These are phyloP conservation scores for Osmerus eperlanus DNA, from an alignment of 2,113 vertebrate genomes.

Conservation along the genomic window DNA sequence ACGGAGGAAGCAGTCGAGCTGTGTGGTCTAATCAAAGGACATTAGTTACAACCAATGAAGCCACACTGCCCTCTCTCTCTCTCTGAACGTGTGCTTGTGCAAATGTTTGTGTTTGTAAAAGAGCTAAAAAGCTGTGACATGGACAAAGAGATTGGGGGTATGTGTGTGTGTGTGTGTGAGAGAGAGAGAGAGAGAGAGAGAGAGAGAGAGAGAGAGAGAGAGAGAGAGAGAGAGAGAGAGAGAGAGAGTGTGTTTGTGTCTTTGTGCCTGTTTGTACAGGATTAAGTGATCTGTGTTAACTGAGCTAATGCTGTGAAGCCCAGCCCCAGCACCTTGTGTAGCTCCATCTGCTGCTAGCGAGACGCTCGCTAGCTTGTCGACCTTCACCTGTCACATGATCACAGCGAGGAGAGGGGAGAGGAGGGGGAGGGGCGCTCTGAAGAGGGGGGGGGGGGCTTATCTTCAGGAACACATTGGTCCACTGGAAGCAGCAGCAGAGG, in stretches of 20 bases:
- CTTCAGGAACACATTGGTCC: slow-evolving; percentile 6
- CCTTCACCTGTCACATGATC: slow-evolving; percentile 5
- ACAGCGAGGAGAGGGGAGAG: neutral
- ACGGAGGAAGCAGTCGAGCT: no score
- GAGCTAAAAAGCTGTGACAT: neutral
- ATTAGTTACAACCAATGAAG: no score
- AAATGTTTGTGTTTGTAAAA: neutral
- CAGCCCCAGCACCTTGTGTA: neutral
- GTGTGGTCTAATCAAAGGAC: no score
- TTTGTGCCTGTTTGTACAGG: neutral
- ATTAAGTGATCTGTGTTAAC: slow-evolving; percentile 1
- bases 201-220: neutral
- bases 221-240: neutral
- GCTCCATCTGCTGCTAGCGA: neutral
- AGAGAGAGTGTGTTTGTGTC: neutral
- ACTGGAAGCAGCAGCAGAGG: neutral
- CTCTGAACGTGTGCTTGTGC: neutral
- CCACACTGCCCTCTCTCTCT: no score
- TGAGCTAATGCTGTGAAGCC: neutral
- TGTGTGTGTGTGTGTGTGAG: neutral
- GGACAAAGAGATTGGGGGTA: neutral
- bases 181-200: neutral
- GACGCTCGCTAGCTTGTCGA: neutral
- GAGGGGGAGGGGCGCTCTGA: neutral
- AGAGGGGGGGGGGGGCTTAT: neutral